A percentile compares a stretch with the other conserved stretches of the same genome.
Conservation (phyloP, 2,888 invertebrate genomes). For the Acanthosepion lycidas region DNA sequence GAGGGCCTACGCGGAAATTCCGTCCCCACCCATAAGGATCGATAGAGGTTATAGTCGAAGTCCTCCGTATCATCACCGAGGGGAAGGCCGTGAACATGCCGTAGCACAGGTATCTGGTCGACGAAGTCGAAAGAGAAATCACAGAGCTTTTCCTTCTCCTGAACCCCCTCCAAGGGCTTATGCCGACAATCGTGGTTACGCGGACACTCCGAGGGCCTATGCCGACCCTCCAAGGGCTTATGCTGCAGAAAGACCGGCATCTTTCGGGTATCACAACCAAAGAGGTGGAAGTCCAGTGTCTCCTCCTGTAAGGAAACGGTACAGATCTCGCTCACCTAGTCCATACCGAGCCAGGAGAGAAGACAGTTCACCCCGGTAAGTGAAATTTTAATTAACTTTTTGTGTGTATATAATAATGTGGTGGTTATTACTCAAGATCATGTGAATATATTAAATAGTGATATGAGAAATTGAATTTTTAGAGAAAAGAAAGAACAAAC, state of each 20-base stretch:
- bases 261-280: slow-evolving; percentile 56
- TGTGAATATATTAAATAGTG: no score
- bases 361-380: slow-evolving; percentile 42
- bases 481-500: no score
- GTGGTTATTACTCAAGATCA: no score
- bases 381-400: no score
- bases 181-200: slow-evolving; percentile 34
- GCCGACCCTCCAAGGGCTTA: slow-evolving; percentile 64
- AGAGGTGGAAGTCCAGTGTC: slow-evolving; percentile 57
- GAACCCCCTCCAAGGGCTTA: slow-evolving; percentile 49
- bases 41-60: slow-evolving; percentile 40
- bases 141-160: slow-evolving; percentile 48
- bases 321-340: slow-evolving; percentile 57
- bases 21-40: slow-evolving; percentile 12
- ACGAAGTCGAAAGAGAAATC: slow-evolving; percentile 37
- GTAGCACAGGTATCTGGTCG: slow-evolving; percentile 24
- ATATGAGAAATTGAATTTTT: no score
- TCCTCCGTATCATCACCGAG: slow-evolving; percentile 46
- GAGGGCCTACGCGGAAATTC: slow-evolving; percentile 48
- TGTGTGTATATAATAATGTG: no score
- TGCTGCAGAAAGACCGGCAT: slow-evolving; percentile 56
- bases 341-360: slow-evolving; percentile 42
- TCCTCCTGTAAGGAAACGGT: slow-evolving; percentile 60
- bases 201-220: slow-evolving; percentile 58
- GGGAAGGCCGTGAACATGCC: slow-evolving; percentile 50